Conservation (phyloP, 2,113 vertebrate genomes). For the Platysteira castanea region DNA sequence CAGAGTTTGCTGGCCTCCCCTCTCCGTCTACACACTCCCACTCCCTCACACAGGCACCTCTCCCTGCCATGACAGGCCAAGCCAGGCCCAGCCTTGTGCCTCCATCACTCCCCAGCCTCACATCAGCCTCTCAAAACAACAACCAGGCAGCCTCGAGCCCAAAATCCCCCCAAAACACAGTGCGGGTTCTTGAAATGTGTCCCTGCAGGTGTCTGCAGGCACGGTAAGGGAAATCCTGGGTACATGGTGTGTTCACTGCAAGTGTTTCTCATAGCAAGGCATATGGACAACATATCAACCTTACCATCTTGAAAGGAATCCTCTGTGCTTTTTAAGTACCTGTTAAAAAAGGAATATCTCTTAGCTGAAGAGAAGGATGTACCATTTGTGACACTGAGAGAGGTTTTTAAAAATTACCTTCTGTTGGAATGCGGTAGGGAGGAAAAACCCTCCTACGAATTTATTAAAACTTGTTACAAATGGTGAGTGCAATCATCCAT, state of each 20-base stretch:
- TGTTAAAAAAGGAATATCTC: not conserved
- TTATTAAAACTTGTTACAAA: conserved; percentile 7
- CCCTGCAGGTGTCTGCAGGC: not conserved
- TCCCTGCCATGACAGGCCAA: not conserved
- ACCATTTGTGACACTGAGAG: not conserved
- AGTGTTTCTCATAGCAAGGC: not conserved
- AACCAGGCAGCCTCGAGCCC: rapidly evolving
- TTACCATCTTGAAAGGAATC: not conserved
- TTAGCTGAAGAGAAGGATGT: not conserved
- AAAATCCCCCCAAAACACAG: not conserved
- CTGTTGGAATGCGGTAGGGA: not conserved
- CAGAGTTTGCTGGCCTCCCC: not conserved
- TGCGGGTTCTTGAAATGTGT: rapidly evolving
- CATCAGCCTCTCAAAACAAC: not conserved
- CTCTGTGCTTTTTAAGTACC: not conserved
- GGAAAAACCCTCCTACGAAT: not conserved
- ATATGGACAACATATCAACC: rapidly evolving
- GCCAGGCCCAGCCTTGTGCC: not conserved
- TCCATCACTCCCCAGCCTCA: rapidly evolving
- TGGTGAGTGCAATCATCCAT: not conserved
- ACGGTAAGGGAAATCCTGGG: rapidly evolving
- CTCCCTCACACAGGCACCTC: not conserved
- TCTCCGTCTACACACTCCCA: rapidly evolving
- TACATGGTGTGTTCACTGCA: rapidly evolving
- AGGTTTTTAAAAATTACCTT: not conserved